Conservation (phyloP, 2,797 vertebrate genomes). For the Sebastes variabilis region DNA sequence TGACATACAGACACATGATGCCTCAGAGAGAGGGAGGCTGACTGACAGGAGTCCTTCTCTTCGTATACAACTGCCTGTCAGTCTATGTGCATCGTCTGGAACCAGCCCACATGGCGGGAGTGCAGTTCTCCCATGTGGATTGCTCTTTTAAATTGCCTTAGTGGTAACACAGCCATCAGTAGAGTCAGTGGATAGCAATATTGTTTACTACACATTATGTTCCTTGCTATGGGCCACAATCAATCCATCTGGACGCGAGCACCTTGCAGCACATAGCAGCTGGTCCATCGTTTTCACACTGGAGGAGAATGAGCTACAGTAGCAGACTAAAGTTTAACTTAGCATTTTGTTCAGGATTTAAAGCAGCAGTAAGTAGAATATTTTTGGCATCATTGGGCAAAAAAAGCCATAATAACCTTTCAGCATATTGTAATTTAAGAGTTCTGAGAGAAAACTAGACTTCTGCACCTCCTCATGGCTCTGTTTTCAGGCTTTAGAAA, state of each 20-base stretch:
- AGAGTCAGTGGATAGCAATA: constrained; percentile 25
- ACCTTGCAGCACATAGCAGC: background rate
- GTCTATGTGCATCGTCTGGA: constrained; percentile 54
- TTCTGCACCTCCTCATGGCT: no score
- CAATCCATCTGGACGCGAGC: background rate
- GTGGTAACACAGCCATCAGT: constrained; percentile 12
- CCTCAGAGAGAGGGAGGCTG: constrained; percentile 35
- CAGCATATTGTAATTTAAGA: no score
- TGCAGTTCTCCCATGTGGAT: constrained; percentile 19
- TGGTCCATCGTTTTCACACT: background rate
- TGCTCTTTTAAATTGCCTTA: constrained; percentile 11
- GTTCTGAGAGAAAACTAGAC: no score
- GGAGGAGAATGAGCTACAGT: background rate
- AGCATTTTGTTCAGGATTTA: background rate
- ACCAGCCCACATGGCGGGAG: constrained; percentile 33
- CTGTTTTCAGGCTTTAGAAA: no score
- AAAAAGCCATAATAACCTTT: no score
- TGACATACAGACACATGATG: constrained; percentile 68
- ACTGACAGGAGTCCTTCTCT: constrained; percentile 58
- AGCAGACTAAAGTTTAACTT: background rate
- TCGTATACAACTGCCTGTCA: constrained; percentile 51
- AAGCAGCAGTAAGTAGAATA: no score
- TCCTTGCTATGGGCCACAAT: constrained; percentile 2
- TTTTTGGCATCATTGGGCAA: no score
- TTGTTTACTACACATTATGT: constrained; percentile 11